A percentile compares a stretch with the other conserved stretches of the same genome.
Evolutionary conservation across 2,888 invertebrate species (phyloP).

Genomic region (Octonoba sinensis): DNA sequence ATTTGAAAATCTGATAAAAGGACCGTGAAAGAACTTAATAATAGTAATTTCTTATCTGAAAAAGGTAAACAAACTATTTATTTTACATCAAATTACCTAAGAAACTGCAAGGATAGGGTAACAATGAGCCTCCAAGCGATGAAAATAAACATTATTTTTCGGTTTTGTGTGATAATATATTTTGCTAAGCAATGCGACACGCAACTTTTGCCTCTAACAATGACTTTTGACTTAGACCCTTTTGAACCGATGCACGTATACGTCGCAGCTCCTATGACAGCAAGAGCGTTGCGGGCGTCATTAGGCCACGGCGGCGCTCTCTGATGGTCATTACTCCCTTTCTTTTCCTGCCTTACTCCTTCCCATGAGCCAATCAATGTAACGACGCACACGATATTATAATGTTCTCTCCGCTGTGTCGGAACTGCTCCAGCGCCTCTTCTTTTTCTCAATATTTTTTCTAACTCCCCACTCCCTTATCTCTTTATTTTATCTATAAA

Average conservation of each 20-base stretch:
- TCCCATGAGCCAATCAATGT: slow-evolving; percentile 37
- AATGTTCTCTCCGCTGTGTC: slow-evolving; percentile 14
- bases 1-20: too few relatives aligned
- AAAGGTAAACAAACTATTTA: too few relatives aligned
- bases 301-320: slow-evolving; percentile 37
- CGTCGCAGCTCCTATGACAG: slow-evolving; percentile 5
- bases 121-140: too few relatives aligned
- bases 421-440: too few relatives aligned
- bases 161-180: too few relatives aligned
- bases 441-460: neutral
- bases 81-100: too few relatives aligned
- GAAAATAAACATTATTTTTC: too few relatives aligned
- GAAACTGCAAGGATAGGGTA: too few relatives aligned
- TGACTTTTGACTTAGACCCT: slow-evolving; percentile 32
- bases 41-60: too few relatives aligned
- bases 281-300: slow-evolving; percentile 27
- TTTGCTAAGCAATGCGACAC: too few relatives aligned
- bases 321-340: slow-evolving; percentile 32
- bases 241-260: neutral
- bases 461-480: slow-evolving; percentile 5
- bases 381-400: slow-evolving; percentile 34
- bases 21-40: too few relatives aligned
- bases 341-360: slow-evolving; percentile 4
- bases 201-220: too few relatives aligned
- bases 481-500: slow-evolving; percentile 16